Conservation (phyloP, 2,888 invertebrate species). For the Hyposoter didymator region DNA sequence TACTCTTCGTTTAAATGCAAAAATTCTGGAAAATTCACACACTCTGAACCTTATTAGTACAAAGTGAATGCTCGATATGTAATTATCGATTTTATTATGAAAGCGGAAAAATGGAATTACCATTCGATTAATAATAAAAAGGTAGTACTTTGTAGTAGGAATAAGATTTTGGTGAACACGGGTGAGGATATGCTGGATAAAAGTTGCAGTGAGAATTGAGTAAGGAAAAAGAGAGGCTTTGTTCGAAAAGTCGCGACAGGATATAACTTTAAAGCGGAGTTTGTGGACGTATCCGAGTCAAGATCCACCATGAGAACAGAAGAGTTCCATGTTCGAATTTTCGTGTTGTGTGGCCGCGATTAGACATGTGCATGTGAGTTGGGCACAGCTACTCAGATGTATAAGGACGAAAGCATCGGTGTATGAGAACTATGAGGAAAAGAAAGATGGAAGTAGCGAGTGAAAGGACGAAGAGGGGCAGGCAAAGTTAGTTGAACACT, state of each 20-base stretch:
- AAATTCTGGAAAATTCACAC: background rate
- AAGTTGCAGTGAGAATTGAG: conserved; percentile 34
- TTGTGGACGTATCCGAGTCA: conserved; percentile 40
- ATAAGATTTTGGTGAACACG: background rate
- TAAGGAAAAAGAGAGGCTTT: conserved; percentile 37
- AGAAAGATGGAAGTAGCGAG: conserved; percentile 57
- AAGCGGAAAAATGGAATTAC: background rate
- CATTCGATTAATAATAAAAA: background rate
- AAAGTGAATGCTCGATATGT: background rate
- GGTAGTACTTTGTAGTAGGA: background rate
- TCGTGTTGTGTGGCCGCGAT: conserved; percentile 19
- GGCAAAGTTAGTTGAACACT: conserved; percentile 56
- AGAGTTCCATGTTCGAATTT: conserved; percentile 39
- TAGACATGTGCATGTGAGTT: conserved; percentile 10
- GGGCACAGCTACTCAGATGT: background rate
- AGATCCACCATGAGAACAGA: conserved; percentile 39
- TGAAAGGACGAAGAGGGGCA: conserved; percentile 49
- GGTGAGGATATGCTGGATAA: conserved; percentile 23
- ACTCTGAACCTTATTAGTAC: background rate
- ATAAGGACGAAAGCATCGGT: conserved; percentile 35
- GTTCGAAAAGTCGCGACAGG: conserved; percentile 68
- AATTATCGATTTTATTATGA: background rate
- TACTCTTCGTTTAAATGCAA: background rate
- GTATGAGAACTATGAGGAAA: conserved; percentile 61
- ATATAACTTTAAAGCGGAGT: conserved; percentile 75